Percentiles rank a stretch among this genome's conserved stretches.
Evolutionary conservation across 2,113 vertebrate species (phyloP).

Genomic region (Oryzias javanicus): DNA sequence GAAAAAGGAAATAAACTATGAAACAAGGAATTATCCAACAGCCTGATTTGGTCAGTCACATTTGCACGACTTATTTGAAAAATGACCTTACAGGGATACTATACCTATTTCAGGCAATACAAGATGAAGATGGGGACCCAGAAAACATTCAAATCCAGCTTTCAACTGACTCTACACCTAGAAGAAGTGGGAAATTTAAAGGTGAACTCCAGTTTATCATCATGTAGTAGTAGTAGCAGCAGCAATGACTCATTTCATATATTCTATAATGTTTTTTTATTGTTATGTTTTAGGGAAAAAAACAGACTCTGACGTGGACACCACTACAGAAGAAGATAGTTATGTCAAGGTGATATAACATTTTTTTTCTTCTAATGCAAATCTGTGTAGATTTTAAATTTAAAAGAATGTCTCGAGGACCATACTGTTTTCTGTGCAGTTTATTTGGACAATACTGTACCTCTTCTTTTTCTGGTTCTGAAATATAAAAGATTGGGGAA

Average conservation of each 20-base stretch:
- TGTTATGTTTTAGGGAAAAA: conserved; percentile 82
- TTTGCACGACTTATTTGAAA: too few relatives aligned
- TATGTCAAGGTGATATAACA: conserved; percentile 83
- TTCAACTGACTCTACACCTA: conserved; percentile 80
- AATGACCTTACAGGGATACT: too few relatives aligned
- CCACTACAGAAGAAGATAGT: conserved; percentile 84
- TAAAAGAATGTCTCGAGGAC: too few relatives aligned
- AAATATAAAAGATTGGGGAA: too few relatives aligned
- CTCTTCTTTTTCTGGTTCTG: too few relatives aligned
- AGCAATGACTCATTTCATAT: background rate
- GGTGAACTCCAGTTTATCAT: conserved; percentile 70
- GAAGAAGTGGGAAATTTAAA: conserved; percentile 90
- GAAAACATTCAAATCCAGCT: conserved; percentile 87
- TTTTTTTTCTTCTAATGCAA: background rate
- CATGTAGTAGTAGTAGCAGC: background rate
- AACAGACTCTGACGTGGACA: conserved; percentile 85
- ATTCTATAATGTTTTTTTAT: background rate
- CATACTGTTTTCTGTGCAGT: too few relatives aligned
- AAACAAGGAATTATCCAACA: too few relatives aligned
- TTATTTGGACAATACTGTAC: too few relatives aligned
- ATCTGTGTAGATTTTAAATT: background rate
- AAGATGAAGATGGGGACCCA: conserved; percentile 94
- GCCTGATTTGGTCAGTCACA: too few relatives aligned
- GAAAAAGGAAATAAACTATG: too few relatives aligned
- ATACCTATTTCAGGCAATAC: conserved; percentile 83